Evolutionary conservation across 2,113 vertebrate genomes (phyloP).

Genomic region (Mugil cephalus): DNA sequence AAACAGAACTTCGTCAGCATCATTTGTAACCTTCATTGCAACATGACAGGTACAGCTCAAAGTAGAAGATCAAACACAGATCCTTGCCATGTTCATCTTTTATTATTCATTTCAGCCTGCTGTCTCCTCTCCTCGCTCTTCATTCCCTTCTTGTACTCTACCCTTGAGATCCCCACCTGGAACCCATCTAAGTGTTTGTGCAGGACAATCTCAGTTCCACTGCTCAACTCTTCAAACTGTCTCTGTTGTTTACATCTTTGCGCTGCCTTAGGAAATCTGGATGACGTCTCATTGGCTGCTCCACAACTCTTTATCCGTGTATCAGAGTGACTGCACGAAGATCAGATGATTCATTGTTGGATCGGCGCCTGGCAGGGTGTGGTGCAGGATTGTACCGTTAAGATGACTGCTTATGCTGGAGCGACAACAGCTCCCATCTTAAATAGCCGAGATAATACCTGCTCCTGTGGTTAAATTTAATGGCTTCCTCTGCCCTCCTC

Average conservation of each 20-base stretch:
- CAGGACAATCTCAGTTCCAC: constrained; percentile 13
- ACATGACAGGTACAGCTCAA: constrained; percentile 60
- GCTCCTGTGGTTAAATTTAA: constrained; percentile 58
- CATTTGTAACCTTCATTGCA: constrained; percentile 70
- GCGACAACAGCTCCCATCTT: constrained; percentile 49
- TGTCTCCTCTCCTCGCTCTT: constrained; percentile 47
- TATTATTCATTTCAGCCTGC: constrained; percentile 66
- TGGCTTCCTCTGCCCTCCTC: constrained; percentile 40
- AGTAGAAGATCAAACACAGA: constrained; percentile 65
- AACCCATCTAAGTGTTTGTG: constrained; percentile 49
- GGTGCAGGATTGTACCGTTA: constrained; percentile 27
- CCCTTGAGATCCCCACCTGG: constrained; percentile 33
- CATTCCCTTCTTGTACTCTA: constrained; percentile 44
- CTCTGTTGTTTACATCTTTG: constrained; percentile 24
- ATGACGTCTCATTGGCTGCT: constrained; percentile 29
- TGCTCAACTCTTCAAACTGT: not conserved
- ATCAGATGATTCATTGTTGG: constrained; percentile 56
- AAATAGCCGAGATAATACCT: constrained; percentile 45
- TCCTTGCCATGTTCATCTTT: constrained; percentile 55
- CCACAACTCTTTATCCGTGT: constrained; percentile 25
- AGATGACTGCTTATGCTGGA: constrained; percentile 37
- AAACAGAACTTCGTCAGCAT: constrained; percentile 47
- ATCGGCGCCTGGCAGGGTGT: constrained; percentile 41
- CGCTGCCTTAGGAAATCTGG: constrained; percentile 10
- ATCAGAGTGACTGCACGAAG: constrained; percentile 29